Evolutionary conservation across 2,888 invertebrate genomes (phyloP), one percentile per base, ranked within the genome.

Genomic region (Melinaea marsaeus): DNA sequence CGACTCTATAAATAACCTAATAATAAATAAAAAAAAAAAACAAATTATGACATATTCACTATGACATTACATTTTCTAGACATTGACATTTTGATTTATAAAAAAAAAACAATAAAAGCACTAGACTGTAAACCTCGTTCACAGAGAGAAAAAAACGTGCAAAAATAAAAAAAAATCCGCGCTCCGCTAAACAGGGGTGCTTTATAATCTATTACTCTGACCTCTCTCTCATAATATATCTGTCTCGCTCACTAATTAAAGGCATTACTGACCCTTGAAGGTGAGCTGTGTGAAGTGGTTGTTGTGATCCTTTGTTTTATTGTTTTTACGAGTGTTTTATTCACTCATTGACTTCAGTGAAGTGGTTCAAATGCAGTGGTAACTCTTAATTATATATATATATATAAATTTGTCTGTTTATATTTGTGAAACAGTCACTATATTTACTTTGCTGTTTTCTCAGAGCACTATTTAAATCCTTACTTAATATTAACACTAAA

Each of bases 251-350:
- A 67, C 70, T 88, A 89, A 88, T 89, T 89, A 88, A 89, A 81
- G 81, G 84, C 79, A 78, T 84, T 72, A 76, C 83, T 84, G 87
- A 85, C 87, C 85, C 85, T 81, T 76, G 74, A 80, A 83, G 79
- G 80, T 77, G 79, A 80, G 76, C 75, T 73, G 74, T 81, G 83
- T 79, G 81, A 81, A 85, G 87, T 79, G 81, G 83, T 83, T 84
- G 81, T 85, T 85, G 78, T 85, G 85, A 84, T 83, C 81, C 80
- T 82, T 89, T 89, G 85, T 89, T 80, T 88, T 83, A 83, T 84
- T 84, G 75, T 81, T 78, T 74, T 77, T 66, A 72, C 71, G 76
- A 81, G 80, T 77, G 77, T 77, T 72, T 69, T 70, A 84, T 78
- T 74, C 69, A 60, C 47, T 62, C 58, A 58, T 69, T 61, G 63